Evolutionary conservation across 2,888 invertebrate species (phyloP).

Genomic region (Perithous albicinctus): DNA sequence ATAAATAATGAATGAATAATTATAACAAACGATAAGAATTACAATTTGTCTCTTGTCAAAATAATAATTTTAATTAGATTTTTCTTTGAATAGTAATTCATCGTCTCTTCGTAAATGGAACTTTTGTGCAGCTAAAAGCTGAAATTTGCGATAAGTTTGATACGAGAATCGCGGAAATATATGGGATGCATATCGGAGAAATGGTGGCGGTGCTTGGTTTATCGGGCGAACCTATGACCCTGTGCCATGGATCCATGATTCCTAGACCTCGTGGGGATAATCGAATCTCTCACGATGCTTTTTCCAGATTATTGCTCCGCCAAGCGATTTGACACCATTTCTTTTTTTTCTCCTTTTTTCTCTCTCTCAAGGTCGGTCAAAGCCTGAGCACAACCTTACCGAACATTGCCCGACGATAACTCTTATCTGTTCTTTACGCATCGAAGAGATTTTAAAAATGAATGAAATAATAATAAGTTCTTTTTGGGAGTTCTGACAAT

Average conservation of each 20-base stretch:
- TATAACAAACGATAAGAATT: too few species aligned
- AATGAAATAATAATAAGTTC: background rate
- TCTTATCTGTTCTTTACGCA: background rate
- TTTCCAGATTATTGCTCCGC: background rate
- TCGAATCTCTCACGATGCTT: conserved; percentile 59
- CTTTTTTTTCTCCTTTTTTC: too few species aligned
- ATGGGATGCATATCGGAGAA: conserved; percentile 1
- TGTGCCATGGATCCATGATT: conserved; percentile 69
- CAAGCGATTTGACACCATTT: background rate
- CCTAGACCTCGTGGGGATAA: conserved; percentile 75
- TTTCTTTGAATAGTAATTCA: background rate
- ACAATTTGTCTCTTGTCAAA: too few species aligned
- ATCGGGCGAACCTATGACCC: conserved; percentile 76
- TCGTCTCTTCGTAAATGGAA: background rate
- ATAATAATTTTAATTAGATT: background rate
- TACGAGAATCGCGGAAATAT: conserved; percentile 10
- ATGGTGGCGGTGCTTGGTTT: conserved; percentile 60
- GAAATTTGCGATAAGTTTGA: conserved; percentile 1
- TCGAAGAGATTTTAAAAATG: too few species aligned
- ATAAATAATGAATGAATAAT: too few species aligned
- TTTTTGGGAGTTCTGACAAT: too few species aligned
- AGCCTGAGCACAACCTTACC: background rate
- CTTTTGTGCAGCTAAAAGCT: background rate
- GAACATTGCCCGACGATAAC: background rate
- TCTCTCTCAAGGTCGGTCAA: conserved; percentile 9